Evolutionary conservation across 2,113 vertebrate genomes (phyloP).

Genomic region (Dicrurus megarhynchus): DNA sequence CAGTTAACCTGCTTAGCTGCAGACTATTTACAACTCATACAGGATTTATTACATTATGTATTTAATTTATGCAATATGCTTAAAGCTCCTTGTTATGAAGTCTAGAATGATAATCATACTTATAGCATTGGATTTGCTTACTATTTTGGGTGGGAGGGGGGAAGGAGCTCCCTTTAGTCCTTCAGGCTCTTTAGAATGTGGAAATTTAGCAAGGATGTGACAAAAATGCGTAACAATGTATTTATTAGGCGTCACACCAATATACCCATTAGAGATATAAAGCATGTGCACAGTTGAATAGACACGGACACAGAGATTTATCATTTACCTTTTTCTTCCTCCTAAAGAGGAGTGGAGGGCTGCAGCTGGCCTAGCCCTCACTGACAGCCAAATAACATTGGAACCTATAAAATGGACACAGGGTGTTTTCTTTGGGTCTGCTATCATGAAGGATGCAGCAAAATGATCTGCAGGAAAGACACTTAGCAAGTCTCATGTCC

Average conservation of each 20-base stretch:
- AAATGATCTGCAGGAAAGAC: not conserved
- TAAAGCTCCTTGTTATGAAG: not conserved
- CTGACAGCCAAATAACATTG: not conserved
- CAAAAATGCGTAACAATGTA: not conserved
- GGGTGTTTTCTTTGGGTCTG: not conserved
- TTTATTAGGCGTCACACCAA: not conserved
- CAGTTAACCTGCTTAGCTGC: slow-evolving; percentile 2
- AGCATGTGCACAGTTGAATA: not conserved
- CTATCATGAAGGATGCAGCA: not conserved
- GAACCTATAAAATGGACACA: not conserved
- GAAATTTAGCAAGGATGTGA: not conserved
- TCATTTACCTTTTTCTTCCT: not conserved
- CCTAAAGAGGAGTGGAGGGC: not conserved
- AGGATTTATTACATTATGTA: slow-evolving; percentile 3
- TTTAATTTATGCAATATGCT: not conserved
- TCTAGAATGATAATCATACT: not conserved
- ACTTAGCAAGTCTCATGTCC: not conserved
- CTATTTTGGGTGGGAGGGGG: not conserved
- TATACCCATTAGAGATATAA: not conserved
- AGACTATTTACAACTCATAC: not conserved
- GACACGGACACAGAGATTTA: not conserved
- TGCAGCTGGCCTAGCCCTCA: not conserved
- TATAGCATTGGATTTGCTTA: not conserved
- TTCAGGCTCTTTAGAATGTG: not conserved
- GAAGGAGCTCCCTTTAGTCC: not conserved